These are phyloP conservation scores for Neodiprion lecontei DNA, from an alignment of 1,140 invertebrate genomes.

Conservation along the genomic window DNA sequence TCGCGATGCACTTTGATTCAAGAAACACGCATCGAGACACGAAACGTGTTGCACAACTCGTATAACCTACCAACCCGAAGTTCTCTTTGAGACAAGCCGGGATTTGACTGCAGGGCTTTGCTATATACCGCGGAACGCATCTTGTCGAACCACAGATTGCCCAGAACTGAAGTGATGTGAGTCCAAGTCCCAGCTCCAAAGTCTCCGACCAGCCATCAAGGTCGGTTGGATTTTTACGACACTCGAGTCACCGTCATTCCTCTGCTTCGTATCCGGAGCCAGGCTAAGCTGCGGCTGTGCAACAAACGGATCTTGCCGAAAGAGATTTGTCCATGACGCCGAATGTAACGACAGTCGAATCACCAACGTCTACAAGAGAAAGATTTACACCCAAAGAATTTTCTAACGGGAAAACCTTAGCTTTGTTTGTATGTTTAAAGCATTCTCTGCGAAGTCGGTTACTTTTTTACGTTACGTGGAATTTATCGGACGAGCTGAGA, in stretches of 20 bases:
- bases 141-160: slow-evolving; percentile 38
- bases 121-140: slow-evolving; percentile 39
- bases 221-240: slow-evolving; percentile 52
- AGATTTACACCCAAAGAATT: no score
- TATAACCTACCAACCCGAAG: neutral
- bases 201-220: slow-evolving; percentile 40
- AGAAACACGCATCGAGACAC: neutral
- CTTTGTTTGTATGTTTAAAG: no score
- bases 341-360: no score
- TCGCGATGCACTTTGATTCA: neutral
- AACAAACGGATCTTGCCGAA: no score
- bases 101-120: neutral
- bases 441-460: no score
- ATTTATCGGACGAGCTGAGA: no score
- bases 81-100: neutral
- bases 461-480: no score
- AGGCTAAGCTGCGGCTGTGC: no score
- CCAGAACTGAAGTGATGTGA: slow-evolving; percentile 52
- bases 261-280: no score
- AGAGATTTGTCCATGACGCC: no score
- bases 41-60: neutral
- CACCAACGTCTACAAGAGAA: no score
- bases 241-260: slow-evolving; percentile 11
- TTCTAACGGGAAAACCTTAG: no score
- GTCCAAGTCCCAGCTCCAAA: slow-evolving; percentile 31